Base-by-base conservation (phyloP, 2,888 invertebrate genomes). In the Melanchra persicariae region DNA sequence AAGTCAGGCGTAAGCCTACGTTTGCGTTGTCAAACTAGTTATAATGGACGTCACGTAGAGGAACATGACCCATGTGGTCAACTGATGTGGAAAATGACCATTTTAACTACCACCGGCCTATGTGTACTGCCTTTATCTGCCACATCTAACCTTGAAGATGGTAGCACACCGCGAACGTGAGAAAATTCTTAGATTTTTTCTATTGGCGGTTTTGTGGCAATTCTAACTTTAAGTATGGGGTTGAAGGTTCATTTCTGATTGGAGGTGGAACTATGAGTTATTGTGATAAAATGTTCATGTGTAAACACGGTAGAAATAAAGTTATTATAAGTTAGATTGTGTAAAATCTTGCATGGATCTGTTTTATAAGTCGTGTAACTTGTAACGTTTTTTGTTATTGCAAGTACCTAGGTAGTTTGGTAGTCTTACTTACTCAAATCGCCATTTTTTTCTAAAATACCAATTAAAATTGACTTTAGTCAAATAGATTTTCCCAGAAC, bases 121-220 rank as follows among this genome's bases (percentile, higher is more conserved):
- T 87, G 85, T 87, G 87, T 88, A 87, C 86, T 85, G 73, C 80
- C 84, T 83, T 89, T 92, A 93, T 92, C 89, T 82, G 79, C 60
- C 40, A 71, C 66, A 93, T 94, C 93, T 93, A 90, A 91, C 93
- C 94, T 94, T 93, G 91, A 88, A 80, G 83, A 83, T 84, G 86
- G 90, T 89, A 91, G 90, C 89, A 79, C 78, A 82, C 79, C 81
- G 51, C 62, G 83, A 83, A 94, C 93, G 93, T 93, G 93, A 93
- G 90, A 93, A 91, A 88, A 91, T 93, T 90, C 84, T 78, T 84
- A 82, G 77, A 72, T 70, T 80, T 81, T 81, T 80, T 83, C 52
- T 83, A 70, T 68, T 62, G 70, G 68, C 63, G 62, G 45, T 63
- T 70, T 24, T 47, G 5, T 43, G 26, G 45, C 26, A 64, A 47